These are phyloP conservation scores for Dunckerocampus dactyliophorus DNA, from an alignment of 2,113 vertebrate species.

Conservation along the genomic window DNA sequence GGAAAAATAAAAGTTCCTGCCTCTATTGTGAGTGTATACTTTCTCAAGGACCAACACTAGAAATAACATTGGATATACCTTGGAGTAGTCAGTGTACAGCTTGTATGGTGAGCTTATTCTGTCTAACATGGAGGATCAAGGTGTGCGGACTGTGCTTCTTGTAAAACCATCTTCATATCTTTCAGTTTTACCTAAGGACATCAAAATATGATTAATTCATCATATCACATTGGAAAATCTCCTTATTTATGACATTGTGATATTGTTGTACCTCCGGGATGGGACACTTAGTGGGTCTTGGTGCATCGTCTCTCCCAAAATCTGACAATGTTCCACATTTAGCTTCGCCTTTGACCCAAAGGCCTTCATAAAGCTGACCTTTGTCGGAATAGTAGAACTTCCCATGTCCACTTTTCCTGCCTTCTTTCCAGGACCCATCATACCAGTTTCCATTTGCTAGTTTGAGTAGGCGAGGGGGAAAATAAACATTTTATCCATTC, in stretches of 20 bases:
- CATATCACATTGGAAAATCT: neutral
- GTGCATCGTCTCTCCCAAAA: constrained; percentile 70
- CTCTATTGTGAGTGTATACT: too few species aligned
- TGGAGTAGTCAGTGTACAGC: too few species aligned
- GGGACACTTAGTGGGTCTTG: constrained; percentile 70
- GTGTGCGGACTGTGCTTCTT: constrained; percentile 40
- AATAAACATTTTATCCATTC: too few species aligned
- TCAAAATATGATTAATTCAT: constrained; percentile 15
- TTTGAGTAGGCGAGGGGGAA: too few species aligned
- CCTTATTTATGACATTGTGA: neutral
- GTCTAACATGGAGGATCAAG: neutral
- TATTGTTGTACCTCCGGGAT: constrained; percentile 81
- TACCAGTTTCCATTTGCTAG: constrained; percentile 81
- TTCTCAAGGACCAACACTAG: too few species aligned
- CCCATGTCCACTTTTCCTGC: constrained; percentile 81
- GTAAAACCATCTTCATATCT: constrained; percentile 63
- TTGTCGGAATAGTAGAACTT: constrained; percentile 78
- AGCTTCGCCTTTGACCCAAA: constrained; percentile 80
- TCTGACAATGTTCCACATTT: constrained; percentile 85
- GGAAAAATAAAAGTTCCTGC: neutral
- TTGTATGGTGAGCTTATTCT: too few species aligned
- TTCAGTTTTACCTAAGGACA: constrained; percentile 73
- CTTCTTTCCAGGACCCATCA: constrained; percentile 82
- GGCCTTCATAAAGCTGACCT: constrained; percentile 82
- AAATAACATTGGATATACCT: too few species aligned